phyloP scores from a whole-genome alignment of 92 coral and sea anemone species.

The Zoanthus sansibaricus region DNA sequence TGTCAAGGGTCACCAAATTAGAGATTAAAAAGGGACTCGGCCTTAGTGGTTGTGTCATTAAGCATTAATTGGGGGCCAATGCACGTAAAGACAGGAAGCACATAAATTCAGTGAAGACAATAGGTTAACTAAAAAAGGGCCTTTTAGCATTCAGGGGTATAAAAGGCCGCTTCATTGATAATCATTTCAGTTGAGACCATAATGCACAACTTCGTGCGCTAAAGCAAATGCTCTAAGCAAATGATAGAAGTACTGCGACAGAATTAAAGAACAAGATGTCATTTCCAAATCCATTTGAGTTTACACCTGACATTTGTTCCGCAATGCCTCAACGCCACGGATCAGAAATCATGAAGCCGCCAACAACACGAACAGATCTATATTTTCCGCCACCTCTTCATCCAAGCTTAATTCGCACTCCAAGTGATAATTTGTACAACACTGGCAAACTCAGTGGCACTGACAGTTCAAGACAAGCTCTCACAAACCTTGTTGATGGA shows the following conservation, averaged over 20 bases:
- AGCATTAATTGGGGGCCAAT: slow-evolving; percentile 93
- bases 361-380: slow-evolving; percentile 51
- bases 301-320: slow-evolving; percentile 72
- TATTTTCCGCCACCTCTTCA: slow-evolving; percentile 75
- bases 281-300: slow-evolving; percentile 73
- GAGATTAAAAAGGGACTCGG: slow-evolving; percentile 87
- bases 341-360: slow-evolving; percentile 77
- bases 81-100: slow-evolving; percentile 98
- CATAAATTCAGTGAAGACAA: slow-evolving; percentile 93
- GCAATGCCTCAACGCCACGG: slow-evolving; percentile 77
- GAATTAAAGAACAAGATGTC: slow-evolving; percentile 70
- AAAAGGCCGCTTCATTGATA: slow-evolving; percentile 71
- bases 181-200: slow-evolving; percentile 59
- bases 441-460: slow-evolving; percentile 39
- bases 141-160: slow-evolving; percentile 82
- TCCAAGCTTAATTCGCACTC: slow-evolving; percentile 41
- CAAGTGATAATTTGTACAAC: slow-evolving; percentile 48
- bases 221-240: slow-evolving; percentile 34
- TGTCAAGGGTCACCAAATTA: slow-evolving; percentile 94
- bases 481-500: slow-evolving; percentile 58
- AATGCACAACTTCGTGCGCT: slow-evolving; percentile 45
- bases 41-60: slow-evolving; percentile 95
- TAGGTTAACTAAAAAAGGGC: slow-evolving; percentile 82
- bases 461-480: slow-evolving; percentile 60
- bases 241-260: slow-evolving; percentile 16